phyloP scores from a whole-genome alignment of 2,797 vertebrate genomes.

The Sphenopsis melanotis region DNA sequence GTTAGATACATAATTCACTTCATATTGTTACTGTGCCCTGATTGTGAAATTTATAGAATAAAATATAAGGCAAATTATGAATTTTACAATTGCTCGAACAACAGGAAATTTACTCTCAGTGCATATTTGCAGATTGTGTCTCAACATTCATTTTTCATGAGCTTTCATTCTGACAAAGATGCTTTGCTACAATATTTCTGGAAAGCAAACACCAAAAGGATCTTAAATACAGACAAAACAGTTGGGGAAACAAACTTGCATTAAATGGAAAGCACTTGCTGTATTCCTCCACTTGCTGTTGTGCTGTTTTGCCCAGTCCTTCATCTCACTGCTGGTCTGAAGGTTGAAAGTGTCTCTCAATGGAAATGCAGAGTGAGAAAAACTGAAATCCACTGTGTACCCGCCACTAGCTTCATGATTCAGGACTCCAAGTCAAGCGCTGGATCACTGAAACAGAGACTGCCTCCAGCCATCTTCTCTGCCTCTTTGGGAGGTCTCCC shows the following conservation, averaged over 20 bases:
- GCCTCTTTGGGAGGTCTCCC: neutral
- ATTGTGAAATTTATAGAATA: constrained; percentile 61
- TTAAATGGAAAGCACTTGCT: neutral
- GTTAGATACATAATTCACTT: constrained; percentile 56
- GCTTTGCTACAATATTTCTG: constrained; percentile 34
- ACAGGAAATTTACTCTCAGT: constrained; percentile 48
- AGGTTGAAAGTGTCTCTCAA: neutral
- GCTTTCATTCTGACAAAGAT: constrained; percentile 7
- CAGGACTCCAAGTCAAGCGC: neutral
- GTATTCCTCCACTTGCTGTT: neutral
- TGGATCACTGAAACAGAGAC: neutral
- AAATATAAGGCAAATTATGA: constrained; percentile 54
- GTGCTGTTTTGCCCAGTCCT: neutral
- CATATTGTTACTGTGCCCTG: constrained; percentile 36
- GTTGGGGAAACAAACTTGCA: neutral
- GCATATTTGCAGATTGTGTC: constrained; percentile 61
- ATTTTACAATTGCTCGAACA: constrained; percentile 65
- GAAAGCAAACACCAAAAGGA: constrained; percentile 20
- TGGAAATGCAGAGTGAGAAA: neutral
- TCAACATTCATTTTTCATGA: constrained; percentile 64
- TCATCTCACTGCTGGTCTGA: neutral
- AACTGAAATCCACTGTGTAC: neutral
- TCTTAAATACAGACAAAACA: constrained; percentile 11
- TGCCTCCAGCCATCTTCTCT: neutral
- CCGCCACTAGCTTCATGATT: neutral